Evolutionary conservation across 2,113 vertebrate species (phyloP), one percentile per base, ranked within the genome.

Genomic region (Conger conger): DNA sequence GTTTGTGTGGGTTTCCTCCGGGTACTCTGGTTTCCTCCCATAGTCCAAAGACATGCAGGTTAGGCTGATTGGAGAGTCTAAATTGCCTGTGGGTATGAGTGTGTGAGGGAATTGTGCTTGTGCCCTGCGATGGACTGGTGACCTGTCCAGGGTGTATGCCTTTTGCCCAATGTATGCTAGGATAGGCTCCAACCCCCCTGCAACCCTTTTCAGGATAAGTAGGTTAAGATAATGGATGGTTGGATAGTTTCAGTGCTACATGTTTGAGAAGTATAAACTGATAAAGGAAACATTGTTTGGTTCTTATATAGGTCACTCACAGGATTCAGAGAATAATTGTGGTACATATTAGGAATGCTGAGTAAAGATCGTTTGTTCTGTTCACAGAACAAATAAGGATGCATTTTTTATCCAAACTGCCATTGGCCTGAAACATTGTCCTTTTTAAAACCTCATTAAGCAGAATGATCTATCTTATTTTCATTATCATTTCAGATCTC

Each of bases 381-480:
- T 38, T 79, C 16, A 42, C 23, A 38, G 36, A 42, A 40, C 78
- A 76, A 63, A 36, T 33, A 83, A 50, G 15, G 35, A 30, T 37
- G 45, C n/a, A 33, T 13, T 17, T 50, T 35, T 37, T 77, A 83
- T 63, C 33, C 68, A 78, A 23, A 78, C 76, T 78, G 83, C 23
- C 73, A 54, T 4, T 79, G 33, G 33, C 79, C 30, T 37, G 53
- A 42, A 35, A 84, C 50, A 84, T 33, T 78, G 4, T 73, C 68
- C 45, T 17, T 30, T 77, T 50, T 57, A 83, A 80, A 50, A 35
- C 9, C 20, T 84, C 85, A 86, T 84, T 7, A 86, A 84, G 81
- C 68, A 53, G 30, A 82, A 63, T 54, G 42, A 54, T 85, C 83
- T 53, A 86, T 83, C 79, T 76, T 27, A 76, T 85, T 81, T 85